Evolutionary conservation across 2,113 vertebrate species (phyloP).

Genomic region (Salvelinus fontinalis): DNA sequence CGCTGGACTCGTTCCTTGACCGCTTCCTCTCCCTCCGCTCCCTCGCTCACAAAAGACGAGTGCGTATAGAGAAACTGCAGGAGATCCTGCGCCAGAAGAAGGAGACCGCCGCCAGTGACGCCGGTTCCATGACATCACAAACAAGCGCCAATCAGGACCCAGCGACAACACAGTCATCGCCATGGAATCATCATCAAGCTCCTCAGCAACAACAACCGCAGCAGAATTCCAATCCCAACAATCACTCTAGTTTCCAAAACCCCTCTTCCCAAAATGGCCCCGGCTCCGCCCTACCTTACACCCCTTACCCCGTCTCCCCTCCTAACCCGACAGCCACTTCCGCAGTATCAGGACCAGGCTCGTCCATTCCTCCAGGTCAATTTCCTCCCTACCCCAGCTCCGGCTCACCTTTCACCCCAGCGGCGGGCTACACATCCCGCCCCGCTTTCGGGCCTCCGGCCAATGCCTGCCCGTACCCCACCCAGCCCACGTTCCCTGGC

Average conservation of each 20-base stretch:
- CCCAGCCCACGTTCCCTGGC: slow-evolving; percentile 67
- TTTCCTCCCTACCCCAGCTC: slow-evolving; percentile 68
- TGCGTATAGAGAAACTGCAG: slow-evolving; percentile 91
- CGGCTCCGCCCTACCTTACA: slow-evolving; percentile 66
- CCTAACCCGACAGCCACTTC: slow-evolving; percentile 26
- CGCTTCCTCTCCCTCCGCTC: slow-evolving; percentile 79
- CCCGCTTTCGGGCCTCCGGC: slow-evolving; percentile 70
- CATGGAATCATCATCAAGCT: slow-evolving; percentile 61
- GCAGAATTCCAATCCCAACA: slow-evolving; percentile 44
- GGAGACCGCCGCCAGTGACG: slow-evolving; percentile 48
- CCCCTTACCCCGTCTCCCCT: slow-evolving; percentile 46
- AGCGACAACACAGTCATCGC: slow-evolving; percentile 33
- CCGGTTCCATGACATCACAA: slow-evolving; percentile 42
- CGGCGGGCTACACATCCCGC: slow-evolving; percentile 61
- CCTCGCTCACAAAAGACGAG: slow-evolving; percentile 84
- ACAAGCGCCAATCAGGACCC: slow-evolving; percentile 42
- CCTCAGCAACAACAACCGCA: slow-evolving; percentile 53
- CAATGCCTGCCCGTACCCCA: slow-evolving; percentile 70
- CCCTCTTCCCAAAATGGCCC: slow-evolving; percentile 68
- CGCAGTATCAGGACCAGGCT: slow-evolving; percentile 49
- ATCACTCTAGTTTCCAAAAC: slow-evolving; percentile 35
- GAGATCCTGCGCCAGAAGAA: slow-evolving; percentile 77
- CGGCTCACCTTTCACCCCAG: slow-evolving; percentile 50
- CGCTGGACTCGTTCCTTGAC: slow-evolving; percentile 87
- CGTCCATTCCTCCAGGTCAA: slow-evolving; percentile 50